Percentiles rank a stretch among this genome's conserved stretches.
Conservation (phyloP, 1,140 invertebrate species). For the Platorchestia sp. region DNA sequence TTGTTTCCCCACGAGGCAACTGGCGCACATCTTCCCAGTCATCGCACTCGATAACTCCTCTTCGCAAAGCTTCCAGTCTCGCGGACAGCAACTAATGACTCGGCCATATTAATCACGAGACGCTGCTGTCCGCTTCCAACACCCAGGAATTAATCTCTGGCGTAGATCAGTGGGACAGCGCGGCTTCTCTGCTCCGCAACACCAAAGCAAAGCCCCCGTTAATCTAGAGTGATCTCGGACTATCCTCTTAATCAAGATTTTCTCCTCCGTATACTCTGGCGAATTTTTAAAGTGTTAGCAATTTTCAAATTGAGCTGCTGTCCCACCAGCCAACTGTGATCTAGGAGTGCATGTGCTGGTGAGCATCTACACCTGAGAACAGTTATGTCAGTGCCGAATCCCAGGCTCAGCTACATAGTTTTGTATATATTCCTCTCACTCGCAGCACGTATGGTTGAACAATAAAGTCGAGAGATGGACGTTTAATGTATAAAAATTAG, state of each 20-base stretch:
- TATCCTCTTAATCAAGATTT: conserved; percentile 49
- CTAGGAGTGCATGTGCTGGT: background rate
- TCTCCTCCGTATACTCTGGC: background rate
- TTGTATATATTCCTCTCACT: background rate
- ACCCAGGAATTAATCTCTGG: conserved; percentile 53
- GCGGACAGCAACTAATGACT: conserved; percentile 55
- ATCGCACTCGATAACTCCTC: conserved; percentile 47
- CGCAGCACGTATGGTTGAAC: background rate
- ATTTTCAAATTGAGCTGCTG: conserved; percentile 10
- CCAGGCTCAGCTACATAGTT: background rate
- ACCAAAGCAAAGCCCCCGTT: conserved; percentile 46
- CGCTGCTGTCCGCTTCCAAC: conserved; percentile 53
- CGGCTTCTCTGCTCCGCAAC: conserved; percentile 20
- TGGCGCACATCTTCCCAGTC: conserved; percentile 14
- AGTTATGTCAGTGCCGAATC: background rate
- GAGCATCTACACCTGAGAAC: background rate
- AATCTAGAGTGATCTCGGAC: conserved; percentile 45
- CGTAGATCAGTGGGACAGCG: conserved; percentile 54
- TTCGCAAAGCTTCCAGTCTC: conserved; percentile 27
- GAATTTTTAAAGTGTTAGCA: conserved; percentile 8
- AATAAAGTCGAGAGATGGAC: background rate
- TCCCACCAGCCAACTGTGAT: background rate
- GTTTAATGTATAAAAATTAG: background rate
- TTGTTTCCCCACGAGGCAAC: conserved; percentile 1
- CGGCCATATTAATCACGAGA: conserved; percentile 53